Percentiles rank a stretch among this genome's conserved stretches.
These are phyloP conservation scores for Ameiurus melas DNA, from an alignment of 2,113 vertebrate genomes.

Conservation along the genomic window DNA sequence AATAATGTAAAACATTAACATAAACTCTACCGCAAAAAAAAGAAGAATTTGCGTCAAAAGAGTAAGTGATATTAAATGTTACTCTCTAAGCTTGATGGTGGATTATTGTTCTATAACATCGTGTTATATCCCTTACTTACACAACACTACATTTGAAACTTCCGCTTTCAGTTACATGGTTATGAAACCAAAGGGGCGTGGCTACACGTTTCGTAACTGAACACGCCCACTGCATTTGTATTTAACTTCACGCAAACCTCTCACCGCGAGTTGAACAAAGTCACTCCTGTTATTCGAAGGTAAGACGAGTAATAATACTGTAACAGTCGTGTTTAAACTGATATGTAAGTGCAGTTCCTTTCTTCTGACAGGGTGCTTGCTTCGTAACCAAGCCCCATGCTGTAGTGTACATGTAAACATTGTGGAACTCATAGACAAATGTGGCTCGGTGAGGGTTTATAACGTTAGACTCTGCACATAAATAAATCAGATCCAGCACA, in stretches of 20 bases:
- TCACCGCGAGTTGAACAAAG: too few species aligned
- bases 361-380: not conserved
- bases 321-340: not conserved
- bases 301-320: not conserved
- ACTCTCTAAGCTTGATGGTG: not conserved
- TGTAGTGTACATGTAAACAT: not conserved
- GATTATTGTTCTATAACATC: not conserved
- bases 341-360: not conserved
- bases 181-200: conserved; percentile 19
- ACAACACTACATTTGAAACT: not conserved
- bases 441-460: not conserved
- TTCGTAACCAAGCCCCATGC: not conserved
- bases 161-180: not conserved
- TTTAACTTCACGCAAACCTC: not conserved
- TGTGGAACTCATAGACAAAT: not conserved
- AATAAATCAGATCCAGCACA: not conserved
- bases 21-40: not conserved
- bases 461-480: not conserved
- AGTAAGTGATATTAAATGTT: not conserved
- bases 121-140: not conserved
- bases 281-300: not conserved
- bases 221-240: conserved; percentile 25
- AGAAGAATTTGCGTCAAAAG: not conserved
- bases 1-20: not conserved
- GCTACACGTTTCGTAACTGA: not conserved